phyloP scores from a whole-genome alignment of 2,888 invertebrate genomes.

The Dyspetes luteomarginatus region DNA sequence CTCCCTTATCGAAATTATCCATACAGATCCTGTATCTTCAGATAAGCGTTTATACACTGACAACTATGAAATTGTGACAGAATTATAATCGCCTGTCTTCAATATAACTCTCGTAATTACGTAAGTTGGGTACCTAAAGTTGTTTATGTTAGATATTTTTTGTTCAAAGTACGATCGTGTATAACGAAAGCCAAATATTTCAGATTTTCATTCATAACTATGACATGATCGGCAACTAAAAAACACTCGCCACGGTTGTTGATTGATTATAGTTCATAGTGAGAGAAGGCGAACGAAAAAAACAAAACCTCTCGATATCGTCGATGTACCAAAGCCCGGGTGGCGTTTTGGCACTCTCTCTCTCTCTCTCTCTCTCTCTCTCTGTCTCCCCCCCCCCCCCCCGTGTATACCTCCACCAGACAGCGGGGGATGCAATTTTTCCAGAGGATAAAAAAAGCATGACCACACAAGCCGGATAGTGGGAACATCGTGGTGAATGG shows the following conservation, averaged over 20 bases:
- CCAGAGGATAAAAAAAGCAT: conserved; percentile 38
- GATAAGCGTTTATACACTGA: too few species aligned
- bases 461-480: conserved; percentile 35
- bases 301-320: conserved; percentile 44
- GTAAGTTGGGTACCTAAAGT: too few species aligned
- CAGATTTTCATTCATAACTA: conserved; percentile 49
- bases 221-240: conserved; percentile 35
- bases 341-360: not conserved
- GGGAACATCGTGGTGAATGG: conserved; percentile 58
- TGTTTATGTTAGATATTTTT: too few species aligned
- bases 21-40: too few species aligned
- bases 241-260: conserved; percentile 23
- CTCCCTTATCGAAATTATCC: too few species aligned
- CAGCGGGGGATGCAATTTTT: conserved; percentile 42
- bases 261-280: conserved; percentile 46
- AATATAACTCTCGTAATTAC: too few species aligned
- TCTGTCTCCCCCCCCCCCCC: not conserved
- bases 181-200: conserved; percentile 29
- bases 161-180: not conserved
- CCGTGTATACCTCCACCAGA: not conserved
- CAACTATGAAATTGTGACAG: too few species aligned
- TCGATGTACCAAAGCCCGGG: conserved; percentile 14
- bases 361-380: not conserved
- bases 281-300: conserved; percentile 4
- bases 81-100: too few species aligned